Conservation (phyloP, 2,888 invertebrate species). For the Nyleta sp. region DNA sequence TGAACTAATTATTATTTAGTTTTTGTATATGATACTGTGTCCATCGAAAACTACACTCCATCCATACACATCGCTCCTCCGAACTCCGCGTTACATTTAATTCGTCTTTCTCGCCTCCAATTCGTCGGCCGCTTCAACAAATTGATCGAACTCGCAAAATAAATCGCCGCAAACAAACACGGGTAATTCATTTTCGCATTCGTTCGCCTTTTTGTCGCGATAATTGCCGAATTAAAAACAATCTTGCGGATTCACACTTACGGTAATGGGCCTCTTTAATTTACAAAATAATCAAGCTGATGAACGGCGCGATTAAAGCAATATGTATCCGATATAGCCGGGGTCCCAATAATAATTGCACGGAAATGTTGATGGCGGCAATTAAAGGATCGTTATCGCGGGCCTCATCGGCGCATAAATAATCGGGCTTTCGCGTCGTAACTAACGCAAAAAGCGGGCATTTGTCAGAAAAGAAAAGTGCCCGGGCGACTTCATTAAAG, state of each 20-base stretch:
- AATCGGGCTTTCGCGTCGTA: conserved; percentile 34
- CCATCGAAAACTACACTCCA: no score
- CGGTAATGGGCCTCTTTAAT: conserved; percentile 40
- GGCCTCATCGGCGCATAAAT: conserved; percentile 49
- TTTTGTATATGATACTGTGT: no score
- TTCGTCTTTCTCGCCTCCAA: no score
- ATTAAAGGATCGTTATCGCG: conserved; percentile 58
- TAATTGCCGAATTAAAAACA: conserved; percentile 52
- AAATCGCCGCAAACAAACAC: no score
- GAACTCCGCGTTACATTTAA: no score
- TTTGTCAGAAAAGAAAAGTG: conserved; percentile 51
- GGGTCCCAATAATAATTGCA: conserved; percentile 47
- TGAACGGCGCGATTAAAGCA: conserved; percentile 40
- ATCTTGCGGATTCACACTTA: conserved; percentile 56
- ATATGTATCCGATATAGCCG: conserved; percentile 33
- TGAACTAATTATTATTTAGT: no score
- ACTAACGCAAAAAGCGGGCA: conserved; percentile 35
- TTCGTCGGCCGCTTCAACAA: no score
- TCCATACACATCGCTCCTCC: no score
- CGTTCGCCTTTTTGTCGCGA: no score
- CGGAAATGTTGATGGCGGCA: conserved; percentile 48
- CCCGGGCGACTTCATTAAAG: conserved; percentile 52
- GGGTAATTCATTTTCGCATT: no score
- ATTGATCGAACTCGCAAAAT: no score
- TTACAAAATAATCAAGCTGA: conserved; percentile 57